Evolutionary conservation across 2,888 invertebrate genomes (phyloP), one percentile per base, ranked within the genome.

Genomic region (Dynastes maya): DNA sequence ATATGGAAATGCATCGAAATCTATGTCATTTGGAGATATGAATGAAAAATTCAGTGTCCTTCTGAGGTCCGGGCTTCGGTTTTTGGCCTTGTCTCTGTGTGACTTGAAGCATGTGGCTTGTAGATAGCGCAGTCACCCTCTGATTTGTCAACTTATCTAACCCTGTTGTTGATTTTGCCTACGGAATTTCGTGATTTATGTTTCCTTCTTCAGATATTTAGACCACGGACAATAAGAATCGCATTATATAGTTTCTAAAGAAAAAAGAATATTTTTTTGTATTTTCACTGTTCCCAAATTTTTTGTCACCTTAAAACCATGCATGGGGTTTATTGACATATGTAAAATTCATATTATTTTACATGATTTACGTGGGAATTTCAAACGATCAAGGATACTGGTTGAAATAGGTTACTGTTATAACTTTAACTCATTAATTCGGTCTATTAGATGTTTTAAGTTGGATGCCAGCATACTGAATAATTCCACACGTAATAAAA

Each of bases 1-100:
- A 90, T 90, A 90, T 90, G 90, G 89, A 89, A 90, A 90, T 90
- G 87, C 88, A 88, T 87, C 87, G 87, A 87, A 88, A 88, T 88
- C 88, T 88, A 87, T 88, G 88, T 88, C 88, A 88, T 88, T 89
- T 87, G 85, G 85, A 86, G 88, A 89, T 89, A 88, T 88, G 88
- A 88, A 89, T 88, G 89, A 88, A 89, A 88, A 89, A 88, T 88
- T 88, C 86, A 85, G 86, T 85, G 86, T 85, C 85, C 86, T 85
- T 83, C 82, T 84, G 84, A 84, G 85, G 86, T 83, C 85, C 84
- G 84, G 45, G 65, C 61, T 22, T 37, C 55, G 77, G 65, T 64
- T 74, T 75, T 16, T 16, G 45, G 53, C 6, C 78, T 67, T 49
- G 51, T 49, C 58, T 63, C 49, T 22, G 68, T 45, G 65, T 80